Evolutionary conservation across 1,140 invertebrate species (phyloP), one percentile per base, ranked within the genome.

Genomic region (Leguminivora glycinivorella): DNA sequence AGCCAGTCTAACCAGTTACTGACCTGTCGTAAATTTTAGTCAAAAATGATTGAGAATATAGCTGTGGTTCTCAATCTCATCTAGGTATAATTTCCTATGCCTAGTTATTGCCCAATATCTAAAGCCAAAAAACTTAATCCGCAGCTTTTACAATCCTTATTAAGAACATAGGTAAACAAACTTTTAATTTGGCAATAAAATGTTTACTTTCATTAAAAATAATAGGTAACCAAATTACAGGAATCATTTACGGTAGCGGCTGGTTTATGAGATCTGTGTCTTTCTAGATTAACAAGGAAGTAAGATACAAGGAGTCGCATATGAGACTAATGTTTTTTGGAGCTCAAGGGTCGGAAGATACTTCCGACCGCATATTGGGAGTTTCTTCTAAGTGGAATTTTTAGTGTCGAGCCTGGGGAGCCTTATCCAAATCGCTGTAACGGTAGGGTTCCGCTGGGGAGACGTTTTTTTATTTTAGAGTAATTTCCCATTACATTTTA

Each of bases 401-500:
- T 89, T 88, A 89, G 83, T 85, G 82, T 81, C 77, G 77, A 76
- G 80, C 75, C 85, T 68, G 78, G 87, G 89, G 85, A 85, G 85
- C 79, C 81, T 87, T 88, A 88, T 81, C 83, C 88, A 89, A 91
- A 91, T 89, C 88, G 82, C 83, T 83, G 86, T 79, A 89, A 89
- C 86, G 77, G 83, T 85, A 87, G 87, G 88, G 83, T 82, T 82
- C 81, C 74, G 63, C 56, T 69, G 72, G 85, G 86, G 83, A 80
- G 78, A 75, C 74, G 84, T 88, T 70, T 88, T 87, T 89, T 91
- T 91, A 89, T 90, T 90, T 91, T 91, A 91, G 81, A 90, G 89
- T 90, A 90, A 90, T 91, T 90, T 90, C 83, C 84, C 85, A 89
- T 91, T 91, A 89, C 87, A 84, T 87, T 88, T 87, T 91, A 89